Evolutionary conservation across 2,888 invertebrate species (phyloP).

Genomic region (Agrochola litura): DNA sequence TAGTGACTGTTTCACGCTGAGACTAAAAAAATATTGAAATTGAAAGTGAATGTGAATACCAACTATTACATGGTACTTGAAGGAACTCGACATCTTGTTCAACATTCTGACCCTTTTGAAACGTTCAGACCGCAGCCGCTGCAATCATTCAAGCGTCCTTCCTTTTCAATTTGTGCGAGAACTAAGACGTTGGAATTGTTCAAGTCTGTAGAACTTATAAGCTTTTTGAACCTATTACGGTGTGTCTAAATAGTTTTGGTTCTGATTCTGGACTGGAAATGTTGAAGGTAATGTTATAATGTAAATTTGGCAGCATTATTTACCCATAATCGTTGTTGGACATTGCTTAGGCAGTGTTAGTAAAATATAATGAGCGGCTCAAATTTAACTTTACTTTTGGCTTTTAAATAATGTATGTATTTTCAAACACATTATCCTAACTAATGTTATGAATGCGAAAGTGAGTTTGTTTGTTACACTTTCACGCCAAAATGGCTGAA

Average conservation of each 20-base stretch:
- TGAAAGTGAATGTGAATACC: background rate
- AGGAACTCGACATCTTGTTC: constrained; percentile 29
- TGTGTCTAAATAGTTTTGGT: background rate
- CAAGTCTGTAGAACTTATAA: background rate
- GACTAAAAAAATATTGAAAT: background rate
- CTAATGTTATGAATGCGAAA: no score
- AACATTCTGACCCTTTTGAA: constrained; percentile 22
- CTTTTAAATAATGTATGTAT: background rate
- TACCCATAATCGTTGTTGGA: background rate
- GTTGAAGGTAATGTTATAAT: background rate
- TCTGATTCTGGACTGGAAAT: background rate
- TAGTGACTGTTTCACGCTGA: no score
- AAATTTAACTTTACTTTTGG: background rate
- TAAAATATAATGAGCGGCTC: background rate
- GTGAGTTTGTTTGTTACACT: no score
- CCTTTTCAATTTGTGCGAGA: constrained; percentile 35
- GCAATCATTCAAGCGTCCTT: constrained; percentile 25
- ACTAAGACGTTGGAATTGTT: constrained; percentile 14
- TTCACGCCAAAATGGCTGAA: no score
- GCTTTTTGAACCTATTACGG: background rate
- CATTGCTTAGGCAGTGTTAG: background rate
- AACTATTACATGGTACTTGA: background rate
- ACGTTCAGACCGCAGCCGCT: constrained; percentile 22
- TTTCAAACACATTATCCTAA: background rate
- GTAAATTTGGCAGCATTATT: background rate